Base-by-base conservation (phyloP, 2,113 vertebrate species). In the Odontesthes bonariensis region DNA sequence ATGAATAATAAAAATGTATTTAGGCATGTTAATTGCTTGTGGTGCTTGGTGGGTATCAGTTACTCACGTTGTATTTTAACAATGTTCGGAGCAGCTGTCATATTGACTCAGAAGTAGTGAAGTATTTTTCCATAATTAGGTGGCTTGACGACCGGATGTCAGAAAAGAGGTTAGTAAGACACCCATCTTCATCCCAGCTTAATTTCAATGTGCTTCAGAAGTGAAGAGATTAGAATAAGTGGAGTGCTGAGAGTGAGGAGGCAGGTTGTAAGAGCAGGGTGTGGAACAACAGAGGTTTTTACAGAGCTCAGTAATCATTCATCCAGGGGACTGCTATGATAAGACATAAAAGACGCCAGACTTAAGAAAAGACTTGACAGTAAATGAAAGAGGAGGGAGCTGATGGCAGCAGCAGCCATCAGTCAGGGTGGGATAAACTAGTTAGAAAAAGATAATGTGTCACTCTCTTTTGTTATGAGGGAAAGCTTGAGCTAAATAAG, bases 121-220 rank as follows among this genome's bases (percentile, higher is more conserved):
- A 77, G 80, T 40, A 33, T 79, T 63, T 76, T 73, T 79, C 44
- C 76, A 83, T 70, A 87, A 83, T 76, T 73, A 82, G 69, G 72
- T 76, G 76, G 80, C 84, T 83, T 89, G 86, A 91, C 75, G 73
- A 80, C 57, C 73, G 69, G 60, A 62, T 88, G 77, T 90, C 60
- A 62, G 81, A 85, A 80, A 73, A 62, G 69, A 81, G 90, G 89
- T 87, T 85, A 85, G 84, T 57, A 46, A 87, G 55, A 89, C 85
- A 81, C 81, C 73, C 75, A 42, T 67, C 74, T 76, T 85, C 74
- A 86, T 82, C 79, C 74, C 82, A 84, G 89, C 87, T 92, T 93
- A 90, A 93, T 91, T 89, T 85, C 78, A 82, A 82, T 90, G 85
- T 87, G 86, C 82, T 89, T 81, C 85, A 86, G 88, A 73, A 88